Percentiles rank a stretch among this genome's conserved stretches.
These are phyloP conservation scores for Cryptomyrus ogoouensis DNA, from an alignment of 2,113 vertebrate genomes.

Conservation along the genomic window DNA sequence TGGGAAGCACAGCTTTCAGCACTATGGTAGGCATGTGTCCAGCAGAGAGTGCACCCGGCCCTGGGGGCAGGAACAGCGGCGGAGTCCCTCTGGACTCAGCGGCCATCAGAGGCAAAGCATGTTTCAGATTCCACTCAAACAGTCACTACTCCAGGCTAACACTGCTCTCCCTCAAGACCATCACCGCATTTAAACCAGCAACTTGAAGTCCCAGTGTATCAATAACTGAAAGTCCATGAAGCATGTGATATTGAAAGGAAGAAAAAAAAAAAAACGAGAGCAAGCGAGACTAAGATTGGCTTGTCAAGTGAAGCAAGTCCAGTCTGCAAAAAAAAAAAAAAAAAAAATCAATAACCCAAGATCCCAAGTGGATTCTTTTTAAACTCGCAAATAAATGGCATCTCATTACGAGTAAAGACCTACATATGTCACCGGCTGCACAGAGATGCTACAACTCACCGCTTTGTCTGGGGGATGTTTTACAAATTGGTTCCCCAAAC, in stretches of 20 bases:
- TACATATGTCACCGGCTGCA: background rate
- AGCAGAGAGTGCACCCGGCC: background rate
- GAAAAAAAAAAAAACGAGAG: background rate
- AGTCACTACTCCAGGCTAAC: background rate
- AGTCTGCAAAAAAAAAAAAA: background rate
- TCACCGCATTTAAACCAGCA: background rate
- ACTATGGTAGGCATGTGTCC: background rate
- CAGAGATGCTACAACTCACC: background rate
- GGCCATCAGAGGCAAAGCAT: background rate
- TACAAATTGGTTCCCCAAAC: conserved; percentile 3
- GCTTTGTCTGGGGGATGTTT: background rate
- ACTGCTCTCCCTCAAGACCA: background rate
- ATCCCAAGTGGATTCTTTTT: conserved; percentile 4
- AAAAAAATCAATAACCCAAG: background rate
- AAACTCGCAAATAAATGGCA: conserved; percentile 6
- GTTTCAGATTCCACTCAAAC: background rate
- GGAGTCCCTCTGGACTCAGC: background rate
- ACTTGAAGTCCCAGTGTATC: background rate
- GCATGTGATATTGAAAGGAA: background rate
- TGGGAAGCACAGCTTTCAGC: background rate
- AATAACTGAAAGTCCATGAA: background rate
- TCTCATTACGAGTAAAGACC: background rate
- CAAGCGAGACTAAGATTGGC: background rate
- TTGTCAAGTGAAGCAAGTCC: background rate
- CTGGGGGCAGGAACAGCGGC: background rate